Conservation (phyloP, 2,113 vertebrate genomes). For the Fulica atra region DNA sequence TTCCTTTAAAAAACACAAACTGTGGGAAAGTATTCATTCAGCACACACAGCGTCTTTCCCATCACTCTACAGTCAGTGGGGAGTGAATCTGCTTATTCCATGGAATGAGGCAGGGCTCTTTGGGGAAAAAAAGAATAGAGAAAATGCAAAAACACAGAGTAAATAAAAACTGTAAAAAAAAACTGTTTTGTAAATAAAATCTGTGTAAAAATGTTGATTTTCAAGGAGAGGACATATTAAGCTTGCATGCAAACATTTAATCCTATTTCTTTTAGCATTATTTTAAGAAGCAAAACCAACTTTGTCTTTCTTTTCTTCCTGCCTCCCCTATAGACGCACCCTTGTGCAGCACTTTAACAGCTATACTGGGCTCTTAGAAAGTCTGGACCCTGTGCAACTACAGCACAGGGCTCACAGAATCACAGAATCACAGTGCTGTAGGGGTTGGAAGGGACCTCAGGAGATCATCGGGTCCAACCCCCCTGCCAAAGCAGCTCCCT, state of each 20-base stretch:
- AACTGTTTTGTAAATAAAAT: neutral
- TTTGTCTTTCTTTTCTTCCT: neutral
- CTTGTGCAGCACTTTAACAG: neutral
- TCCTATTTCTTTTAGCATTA: neutral
- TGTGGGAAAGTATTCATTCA: neutral
- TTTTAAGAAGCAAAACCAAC: neutral
- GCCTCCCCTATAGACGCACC: rapidly evolving
- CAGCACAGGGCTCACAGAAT: neutral
- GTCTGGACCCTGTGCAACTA: neutral
- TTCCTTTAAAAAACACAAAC: neutral
- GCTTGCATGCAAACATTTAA: neutral
- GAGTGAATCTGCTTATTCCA: neutral
- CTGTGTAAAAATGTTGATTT: neutral
- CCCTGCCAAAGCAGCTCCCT: no score
- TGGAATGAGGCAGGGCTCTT: neutral
- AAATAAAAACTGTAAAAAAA: no score
- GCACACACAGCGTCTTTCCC: neutral
- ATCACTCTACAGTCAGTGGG: neutral
- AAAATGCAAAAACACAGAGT: neutral
- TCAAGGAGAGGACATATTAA: neutral
- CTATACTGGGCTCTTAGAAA: neutral
- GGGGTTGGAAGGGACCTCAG: no score
- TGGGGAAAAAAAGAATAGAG: rapidly evolving
- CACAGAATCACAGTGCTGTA: no score
- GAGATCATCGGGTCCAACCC: no score